Evolutionary conservation across 2,797 vertebrate genomes (phyloP).

Genomic region (Gymnopithys bicolor): DNA sequence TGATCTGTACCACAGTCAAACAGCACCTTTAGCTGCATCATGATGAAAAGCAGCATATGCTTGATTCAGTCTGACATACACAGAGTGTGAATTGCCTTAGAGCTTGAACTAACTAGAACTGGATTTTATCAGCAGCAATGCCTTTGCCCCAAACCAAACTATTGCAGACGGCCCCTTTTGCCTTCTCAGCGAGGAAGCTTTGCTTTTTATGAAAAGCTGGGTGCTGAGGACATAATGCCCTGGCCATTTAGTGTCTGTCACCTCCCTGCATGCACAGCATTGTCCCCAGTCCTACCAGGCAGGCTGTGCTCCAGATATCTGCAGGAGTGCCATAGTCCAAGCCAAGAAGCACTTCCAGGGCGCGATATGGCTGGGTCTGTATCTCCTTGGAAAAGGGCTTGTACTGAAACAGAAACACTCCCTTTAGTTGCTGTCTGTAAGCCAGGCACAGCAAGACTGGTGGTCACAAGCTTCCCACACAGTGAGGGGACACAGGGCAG

Average conservation of each 20-base stretch:
- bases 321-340: conserved; percentile 84
- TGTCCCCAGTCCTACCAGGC: conserved; percentile 79
- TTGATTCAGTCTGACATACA: background rate
- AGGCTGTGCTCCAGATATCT: conserved; percentile 90
- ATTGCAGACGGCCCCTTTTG: background rate
- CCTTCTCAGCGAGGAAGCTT: background rate
- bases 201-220: background rate
- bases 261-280: accelerated
- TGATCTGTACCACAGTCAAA: background rate
- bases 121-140: background rate
- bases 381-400: conserved; percentile 90
- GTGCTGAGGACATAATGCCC: background rate
- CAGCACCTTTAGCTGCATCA: background rate
- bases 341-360: conserved; percentile 88
- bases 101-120: background rate
- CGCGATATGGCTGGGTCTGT: conserved; percentile 89
- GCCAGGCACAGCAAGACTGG: accelerated
- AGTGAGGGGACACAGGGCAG: accelerated
- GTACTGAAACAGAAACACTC: conserved; percentile 78
- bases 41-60: background rate
- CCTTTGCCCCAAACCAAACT: background rate
- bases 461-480: background rate
- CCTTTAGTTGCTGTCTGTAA: background rate
- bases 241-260: background rate
- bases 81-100: background rate